A percentile compares a stretch with the other conserved stretches of the same genome.
Conservation (phyloP, 35 echinoderm and acorn worm species). For the Apostichopus parvimensis region DNA sequence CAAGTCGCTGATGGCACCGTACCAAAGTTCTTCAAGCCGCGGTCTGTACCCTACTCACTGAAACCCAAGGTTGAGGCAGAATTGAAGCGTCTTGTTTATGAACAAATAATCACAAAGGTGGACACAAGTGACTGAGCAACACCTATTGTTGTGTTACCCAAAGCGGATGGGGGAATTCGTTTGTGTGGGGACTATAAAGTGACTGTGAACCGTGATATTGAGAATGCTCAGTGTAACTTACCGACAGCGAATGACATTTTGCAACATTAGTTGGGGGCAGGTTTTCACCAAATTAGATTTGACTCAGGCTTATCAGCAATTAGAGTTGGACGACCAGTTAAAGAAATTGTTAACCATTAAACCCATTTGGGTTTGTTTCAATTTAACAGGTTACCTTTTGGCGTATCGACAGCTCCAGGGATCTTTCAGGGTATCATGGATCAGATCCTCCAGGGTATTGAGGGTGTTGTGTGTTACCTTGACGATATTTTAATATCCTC, state of each 20-base stretch:
- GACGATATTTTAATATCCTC: conserved; percentile 66
- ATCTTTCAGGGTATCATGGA: conserved; percentile 61
- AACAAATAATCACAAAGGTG: conserved; percentile 24
- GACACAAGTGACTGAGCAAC: conserved; percentile 45
- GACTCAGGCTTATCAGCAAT: conserved; percentile 56
- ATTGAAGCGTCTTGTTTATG: conserved; percentile 6
- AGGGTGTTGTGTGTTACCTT: conserved; percentile 43
- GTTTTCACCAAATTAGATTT: conserved; percentile 60
- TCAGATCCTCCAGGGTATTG: conserved; percentile 43
- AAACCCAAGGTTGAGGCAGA: conserved; percentile 53
- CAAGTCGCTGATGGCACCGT: conserved; percentile 8
- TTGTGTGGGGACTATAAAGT: conserved; percentile 66
- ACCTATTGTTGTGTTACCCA: conserved; percentile 51
- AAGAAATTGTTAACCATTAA: conserved; percentile 55
- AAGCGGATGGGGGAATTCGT: conserved; percentile 30
- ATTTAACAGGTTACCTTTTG: conserved; percentile 59
- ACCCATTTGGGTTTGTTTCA: conserved; percentile 56
- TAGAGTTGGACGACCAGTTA: conserved; percentile 50
- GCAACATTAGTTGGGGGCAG: conserved; percentile 50
- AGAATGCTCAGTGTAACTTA: conserved; percentile 47
- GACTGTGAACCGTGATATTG: background rate
- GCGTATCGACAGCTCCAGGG: conserved; percentile 57
- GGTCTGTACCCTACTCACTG: conserved; percentile 62
- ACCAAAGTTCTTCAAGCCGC: conserved; percentile 61
- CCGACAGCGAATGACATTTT: conserved; percentile 51